Evolutionary conservation across 2,113 vertebrate genomes (phyloP).

Genomic region (Mesitornis unicolor): DNA sequence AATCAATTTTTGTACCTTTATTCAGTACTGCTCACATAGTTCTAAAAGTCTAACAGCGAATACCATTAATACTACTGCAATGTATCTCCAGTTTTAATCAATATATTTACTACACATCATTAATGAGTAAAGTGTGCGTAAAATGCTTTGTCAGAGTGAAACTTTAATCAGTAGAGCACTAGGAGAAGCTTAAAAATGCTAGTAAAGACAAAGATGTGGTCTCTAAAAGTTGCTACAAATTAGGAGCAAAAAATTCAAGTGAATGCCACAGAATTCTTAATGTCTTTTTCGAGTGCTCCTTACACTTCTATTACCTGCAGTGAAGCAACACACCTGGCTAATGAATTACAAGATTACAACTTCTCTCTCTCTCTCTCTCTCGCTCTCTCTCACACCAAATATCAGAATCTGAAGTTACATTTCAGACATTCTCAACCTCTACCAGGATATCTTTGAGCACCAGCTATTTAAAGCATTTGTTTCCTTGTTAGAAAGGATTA

Average conservation of each 20-base stretch:
- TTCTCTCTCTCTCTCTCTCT: background rate
- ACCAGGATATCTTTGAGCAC: background rate
- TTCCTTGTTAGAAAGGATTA: slow-evolving; percentile 19
- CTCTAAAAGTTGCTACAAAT: background rate
- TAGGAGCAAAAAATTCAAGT: background rate
- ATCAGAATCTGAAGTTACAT: background rate
- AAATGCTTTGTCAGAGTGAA: background rate
- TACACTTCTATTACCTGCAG: background rate
- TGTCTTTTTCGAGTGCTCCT: background rate
- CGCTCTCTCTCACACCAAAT: background rate
- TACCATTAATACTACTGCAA: background rate
- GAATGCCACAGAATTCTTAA: background rate
- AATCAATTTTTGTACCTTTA: background rate
- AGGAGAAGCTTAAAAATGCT: background rate
- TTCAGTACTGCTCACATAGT: background rate
- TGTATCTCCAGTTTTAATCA: background rate
- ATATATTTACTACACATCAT: background rate
- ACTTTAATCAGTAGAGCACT: background rate
- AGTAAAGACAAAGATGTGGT: background rate
- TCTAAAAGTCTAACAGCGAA: background rate
- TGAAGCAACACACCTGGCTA: background rate
- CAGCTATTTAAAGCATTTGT: background rate
- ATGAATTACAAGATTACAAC: background rate
- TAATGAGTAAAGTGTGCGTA: background rate
- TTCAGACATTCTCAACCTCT: background rate